Evolutionary conservation across 2,797 vertebrate species (phyloP), one percentile per base, ranked within the genome.

Genomic region (Ceryle rudis): DNA sequence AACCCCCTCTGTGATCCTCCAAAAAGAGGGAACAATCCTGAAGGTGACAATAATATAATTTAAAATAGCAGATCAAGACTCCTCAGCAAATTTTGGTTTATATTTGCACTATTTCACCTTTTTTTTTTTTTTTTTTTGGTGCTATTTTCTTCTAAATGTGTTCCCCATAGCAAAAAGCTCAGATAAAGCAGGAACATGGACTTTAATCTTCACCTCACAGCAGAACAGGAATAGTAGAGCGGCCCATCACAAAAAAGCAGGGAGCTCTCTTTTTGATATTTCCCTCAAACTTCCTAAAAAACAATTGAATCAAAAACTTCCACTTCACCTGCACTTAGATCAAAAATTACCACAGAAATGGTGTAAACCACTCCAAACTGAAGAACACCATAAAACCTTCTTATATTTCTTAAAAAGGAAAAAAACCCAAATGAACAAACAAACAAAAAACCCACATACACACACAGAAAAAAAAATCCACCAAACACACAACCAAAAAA

Each of bases 381-480:
- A 74, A 44, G 18, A 62, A 78, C 8, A 60, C 2, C 5, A 55
- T 52, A 87, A 29, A 94, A 44, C 2, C 65, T 12, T 31, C 26
- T 35, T 35, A 11, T 14, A 73, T 57, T 74, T 39, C 16, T 65
- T 29, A 2, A 35, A 28, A 72, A 74, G 60, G 58, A 4, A 4
- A 49, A 26, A 2, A 39, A 31, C 69, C 67, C 55, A 57, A 5
- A 4, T 14, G 14, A 22, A 49, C 14, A 26, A 74, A 79, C 9
- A 67, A 89, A 19, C 10, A 29, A 35, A 57, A 33, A 67, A 10
- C 20, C n/a, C n/a, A n/a, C n/a, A n/a, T n/a, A n/a, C n/a, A n/a
- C n/a, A n/a, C n/a, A n/a, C n/a, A n/a, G n/a, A n/a, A n/a, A 12
- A 62, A 26, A 26, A 19, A 21, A 0, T 1, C 1, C 31, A 42